Evolutionary conservation across 2,113 vertebrate species (phyloP).

Genomic region (Pachypanchax playfairii): DNA sequence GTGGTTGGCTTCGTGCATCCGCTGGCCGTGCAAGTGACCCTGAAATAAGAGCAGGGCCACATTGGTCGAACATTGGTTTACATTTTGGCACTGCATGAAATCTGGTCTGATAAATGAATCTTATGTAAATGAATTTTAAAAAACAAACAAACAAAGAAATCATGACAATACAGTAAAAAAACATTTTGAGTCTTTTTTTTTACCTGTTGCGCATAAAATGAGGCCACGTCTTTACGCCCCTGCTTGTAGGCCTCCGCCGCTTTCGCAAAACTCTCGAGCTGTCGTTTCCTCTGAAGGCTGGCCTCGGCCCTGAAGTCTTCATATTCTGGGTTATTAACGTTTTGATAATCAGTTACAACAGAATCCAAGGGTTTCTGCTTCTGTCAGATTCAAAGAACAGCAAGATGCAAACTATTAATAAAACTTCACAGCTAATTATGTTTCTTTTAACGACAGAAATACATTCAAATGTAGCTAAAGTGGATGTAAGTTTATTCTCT

Average conservation of each 20-base stretch:
- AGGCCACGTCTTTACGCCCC: conserved; percentile 90
- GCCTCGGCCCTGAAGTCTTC: conserved; percentile 93
- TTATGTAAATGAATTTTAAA: too few relatives aligned
- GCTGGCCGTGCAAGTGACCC: conserved; percentile 90
- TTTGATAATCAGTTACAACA: conserved; percentile 78
- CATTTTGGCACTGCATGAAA: too few relatives aligned
- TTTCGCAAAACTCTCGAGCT: conserved; percentile 88
- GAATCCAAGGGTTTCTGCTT: conserved; percentile 39
- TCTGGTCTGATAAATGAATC: too few relatives aligned
- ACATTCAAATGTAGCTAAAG: too few relatives aligned
- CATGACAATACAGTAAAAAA: too few relatives aligned
- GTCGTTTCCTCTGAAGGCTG: conserved; percentile 85
- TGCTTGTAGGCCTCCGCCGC: conserved; percentile 89
- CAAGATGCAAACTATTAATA: too few relatives aligned
- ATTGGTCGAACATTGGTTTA: too few relatives aligned
- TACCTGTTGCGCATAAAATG: conserved; percentile 95
- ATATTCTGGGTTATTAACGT: conserved; percentile 89
- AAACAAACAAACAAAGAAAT: too few relatives aligned
- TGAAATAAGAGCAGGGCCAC: conserved; percentile 56
- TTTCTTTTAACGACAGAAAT: too few relatives aligned
- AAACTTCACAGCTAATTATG: too few relatives aligned
- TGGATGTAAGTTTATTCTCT: too few relatives aligned
- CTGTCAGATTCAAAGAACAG: conserved; percentile 22
- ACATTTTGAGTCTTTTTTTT: background rate
- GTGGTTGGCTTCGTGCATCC: conserved; percentile 92